Base-by-base conservation (phyloP, 2,797 vertebrate species). In the Megaceryle alcyon region DNA sequence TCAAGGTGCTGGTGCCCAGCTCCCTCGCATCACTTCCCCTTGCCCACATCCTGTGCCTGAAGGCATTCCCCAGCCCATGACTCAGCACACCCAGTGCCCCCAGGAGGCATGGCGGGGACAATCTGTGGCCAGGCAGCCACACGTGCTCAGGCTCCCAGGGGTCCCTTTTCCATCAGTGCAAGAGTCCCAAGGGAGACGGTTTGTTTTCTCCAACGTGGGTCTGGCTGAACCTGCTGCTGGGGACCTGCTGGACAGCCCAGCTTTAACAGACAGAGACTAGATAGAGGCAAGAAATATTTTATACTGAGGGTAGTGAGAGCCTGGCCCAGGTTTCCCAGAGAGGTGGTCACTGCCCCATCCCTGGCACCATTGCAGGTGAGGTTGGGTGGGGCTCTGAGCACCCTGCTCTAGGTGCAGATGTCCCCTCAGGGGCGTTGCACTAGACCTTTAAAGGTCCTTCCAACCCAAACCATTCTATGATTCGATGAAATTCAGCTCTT, bases 11-110 rank as follows among this genome's bases (percentile, higher is more conserved):
- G 5, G 14, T 25, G 3, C 31, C 35, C 19, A 43, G 33, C 31
- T 70, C 61, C 29, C 26, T 14, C 16, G 31, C 33, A n/a, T 15
- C 29, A 25, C 25, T 44, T 64, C 21, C 19, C 41, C 25, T 59
- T 10, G 1, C 25, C 9, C 0, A 1, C 53, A 23, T 31, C 33
- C 46, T 35, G 29, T 3, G 26, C 29, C 21, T 7, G 1, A 66
- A 46, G 17, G 37, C 49, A 5, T 19, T 60, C 41, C 21, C 69
- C 41, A 29, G 46, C 39, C 35, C 48, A 51, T 1, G 3, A 25
- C 33, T 25, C 33, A 25, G 22, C 33, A 31, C 11, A 63, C 7
- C 44, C 29, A 25, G 3, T 2, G 1, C 11, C 13, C 22, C 14
- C 2, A 1, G 69, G 28, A 54, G 59, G 61, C 88, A 87, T 5